These are phyloP conservation scores for Zaprionus capensis DNA, from an alignment of 1,140 invertebrate species.

Conservation along the genomic window DNA sequence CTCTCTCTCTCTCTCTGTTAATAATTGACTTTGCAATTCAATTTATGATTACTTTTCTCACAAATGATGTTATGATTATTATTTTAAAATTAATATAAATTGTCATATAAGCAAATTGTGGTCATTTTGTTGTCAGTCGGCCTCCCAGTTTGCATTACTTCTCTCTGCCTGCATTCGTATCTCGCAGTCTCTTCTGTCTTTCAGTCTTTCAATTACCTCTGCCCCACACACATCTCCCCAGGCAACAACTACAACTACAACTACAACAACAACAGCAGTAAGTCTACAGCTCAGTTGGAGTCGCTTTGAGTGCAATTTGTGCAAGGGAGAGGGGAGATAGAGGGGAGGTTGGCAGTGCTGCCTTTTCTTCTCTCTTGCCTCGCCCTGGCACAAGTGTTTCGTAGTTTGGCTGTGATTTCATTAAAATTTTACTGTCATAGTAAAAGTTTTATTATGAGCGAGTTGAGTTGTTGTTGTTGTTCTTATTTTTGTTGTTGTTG, in stretches of 20 bases:
- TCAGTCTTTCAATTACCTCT: slow-evolving; percentile 40
- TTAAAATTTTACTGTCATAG: slow-evolving; percentile 77
- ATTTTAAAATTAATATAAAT: slow-evolving; percentile 54
- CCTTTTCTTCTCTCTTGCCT: no score
- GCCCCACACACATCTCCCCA: slow-evolving; percentile 42
- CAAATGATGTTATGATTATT: slow-evolving; percentile 26
- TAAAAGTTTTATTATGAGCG: slow-evolving; percentile 77
- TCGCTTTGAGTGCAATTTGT: neutral
- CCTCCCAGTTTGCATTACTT: no score
- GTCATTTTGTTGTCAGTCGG: neutral
- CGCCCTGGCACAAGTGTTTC: slow-evolving; percentile 55
- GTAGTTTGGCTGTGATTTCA: slow-evolving; percentile 74
- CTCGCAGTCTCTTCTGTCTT: slow-evolving; percentile 8
- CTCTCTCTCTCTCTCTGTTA: neutral
- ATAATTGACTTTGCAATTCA: slow-evolving; percentile 4
- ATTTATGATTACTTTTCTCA: neutral
- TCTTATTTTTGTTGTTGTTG: slow-evolving; percentile 10
- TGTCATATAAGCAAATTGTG: slow-evolving; percentile 47
- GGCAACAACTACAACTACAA: slow-evolving; percentile 15
- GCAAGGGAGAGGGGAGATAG: neutral
- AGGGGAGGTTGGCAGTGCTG: neutral
- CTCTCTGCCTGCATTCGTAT: no score
- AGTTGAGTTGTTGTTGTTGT: slow-evolving; percentile 31
- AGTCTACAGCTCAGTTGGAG: neutral
- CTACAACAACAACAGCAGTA: neutral